A percentile compares a stretch with the other conserved stretches of the same genome.
These are phyloP conservation scores for Sebastes diaconus DNA, from an alignment of 2,797 vertebrate genomes.

Conservation along the genomic window DNA sequence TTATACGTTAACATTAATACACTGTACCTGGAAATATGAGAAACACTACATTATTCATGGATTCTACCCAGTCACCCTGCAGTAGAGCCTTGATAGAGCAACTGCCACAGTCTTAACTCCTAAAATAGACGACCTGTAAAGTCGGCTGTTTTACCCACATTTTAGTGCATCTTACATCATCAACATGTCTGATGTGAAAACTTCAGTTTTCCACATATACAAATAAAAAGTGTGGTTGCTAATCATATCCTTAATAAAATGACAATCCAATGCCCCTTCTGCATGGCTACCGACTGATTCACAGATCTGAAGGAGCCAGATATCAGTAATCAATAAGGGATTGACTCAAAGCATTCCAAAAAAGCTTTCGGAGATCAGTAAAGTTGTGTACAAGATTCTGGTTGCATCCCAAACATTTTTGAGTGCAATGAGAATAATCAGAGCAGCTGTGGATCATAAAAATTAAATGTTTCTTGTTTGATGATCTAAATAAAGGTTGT, in stretches of 20 bases:
- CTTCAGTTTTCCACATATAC: neutral
- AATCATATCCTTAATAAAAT: neutral
- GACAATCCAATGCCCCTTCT: neutral
- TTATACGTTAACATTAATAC: neutral
- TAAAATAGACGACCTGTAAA: neutral
- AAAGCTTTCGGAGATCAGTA: conserved; percentile 5
- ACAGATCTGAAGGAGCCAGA: conserved; percentile 24
- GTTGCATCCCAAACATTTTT: neutral
- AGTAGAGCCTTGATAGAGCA: neutral
- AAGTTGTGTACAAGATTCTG: neutral
- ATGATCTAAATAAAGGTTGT: neutral
- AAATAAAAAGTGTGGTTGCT: neutral
- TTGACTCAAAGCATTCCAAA: conserved; percentile 13
- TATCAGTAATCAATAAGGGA: conserved; percentile 20
- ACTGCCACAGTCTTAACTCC: neutral
- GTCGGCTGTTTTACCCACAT: neutral
- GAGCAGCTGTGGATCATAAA: neutral
- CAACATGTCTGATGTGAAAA: neutral
- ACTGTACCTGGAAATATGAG: conserved; percentile 18
- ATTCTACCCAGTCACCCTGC: neutral
- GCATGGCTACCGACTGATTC: neutral
- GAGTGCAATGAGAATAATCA: neutral
- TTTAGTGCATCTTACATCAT: neutral
- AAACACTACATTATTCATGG: conserved; percentile 25
- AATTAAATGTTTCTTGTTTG: neutral